Evolutionary conservation across 2,797 vertebrate species (phyloP), one percentile per base, ranked within the genome.

Genomic region (Anniella stebbinsi): DNA sequence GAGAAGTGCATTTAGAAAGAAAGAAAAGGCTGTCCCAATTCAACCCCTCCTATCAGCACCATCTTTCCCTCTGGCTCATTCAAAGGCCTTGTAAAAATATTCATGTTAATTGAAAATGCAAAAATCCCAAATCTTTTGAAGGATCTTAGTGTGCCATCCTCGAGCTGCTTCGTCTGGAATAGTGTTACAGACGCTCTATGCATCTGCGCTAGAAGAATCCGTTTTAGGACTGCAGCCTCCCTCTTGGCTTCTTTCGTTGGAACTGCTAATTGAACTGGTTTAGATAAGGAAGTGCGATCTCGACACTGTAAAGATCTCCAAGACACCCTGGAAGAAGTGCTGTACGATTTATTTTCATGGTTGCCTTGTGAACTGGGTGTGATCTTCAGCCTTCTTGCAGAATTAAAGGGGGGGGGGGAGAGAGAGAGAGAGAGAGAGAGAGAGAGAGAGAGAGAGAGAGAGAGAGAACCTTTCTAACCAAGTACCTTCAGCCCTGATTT

Each of bases 51-150:
- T 75, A 75, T 77, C 33, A 54, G 41, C 54, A 87, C 81, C 80
- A 66, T 80, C n/a, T 88, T 54, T 91, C 94, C 92, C 23, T 73
- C 84, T 75, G 72, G 69, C 36, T 76, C 77, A 84, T 93, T 93
- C 90, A 90, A 91, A 94, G 84, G 82, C 88, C 73, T 80, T 67
- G 69, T 92, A 92, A 95, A 93, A 84, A 88, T 54, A 92, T 92
- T 91, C 38, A 91, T 80, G 38, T 84, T 88, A 93, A 96, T 51
- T 60, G 87, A 93, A 93, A 95, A 86, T 84, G 70, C 88, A 80
- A 66, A 25, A 63, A 63, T 3, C 45, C 6, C 45, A 30, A 69
- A 57, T 60, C 23, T 77, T 75, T 28, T 11, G 33, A 41, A 88
- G 13, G 23, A n/a, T 48, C 21, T 18, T 48, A n/a, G 30, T 38